Base-by-base conservation (phyloP, 2,797 vertebrate genomes). In the Ctenopoma kingsleyae region DNA sequence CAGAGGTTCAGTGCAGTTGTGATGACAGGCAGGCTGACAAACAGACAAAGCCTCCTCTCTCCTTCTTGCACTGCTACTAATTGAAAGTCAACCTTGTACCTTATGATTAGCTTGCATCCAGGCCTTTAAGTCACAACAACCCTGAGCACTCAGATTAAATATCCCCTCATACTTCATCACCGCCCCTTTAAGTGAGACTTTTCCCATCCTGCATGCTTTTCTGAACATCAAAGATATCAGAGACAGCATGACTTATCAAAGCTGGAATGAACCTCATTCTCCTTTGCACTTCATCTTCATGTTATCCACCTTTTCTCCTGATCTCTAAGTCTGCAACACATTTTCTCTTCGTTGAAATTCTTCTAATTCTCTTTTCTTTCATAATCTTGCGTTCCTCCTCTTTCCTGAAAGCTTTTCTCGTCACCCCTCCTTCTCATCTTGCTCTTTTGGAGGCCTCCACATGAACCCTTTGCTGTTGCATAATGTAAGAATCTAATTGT, bases 171-270 rank as follows among this genome's bases (percentile, higher is more conserved):
- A 67, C 70, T 65, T 55, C 65, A 66, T 61, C 7, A 2, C 82
- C 67, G 57, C 85, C 89, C 82, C 84, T 89, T 90, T 89, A 86
- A 91, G 90, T 74, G 62, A 81, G 43, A 72, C 78, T 69, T 61
- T 88, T 87, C 80, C 77, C 76, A 84, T 83, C 80, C 90, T 44
- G 58, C 84, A 87, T 74, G 83, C 83, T 78, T 88, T 60, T 67
- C 65, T 80, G 75, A 82, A 89, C 91, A 89, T 92, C 91, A 93
- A 90, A 91, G 74, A 71, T 71, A 47, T 67, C 67, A 77, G 77
- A 81, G 70, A 46, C 58, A 62, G 76, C 71, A 17, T 48, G 81
- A 80, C 76, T 89, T 85, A 84, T 84, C 82, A 83, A 87, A 87
- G 81, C 65, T 19, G 22, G 67, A 57, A 62, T 68, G 48, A 82